Base-by-base conservation (phyloP, 2,113 vertebrate species). In the Nothocercus julius region DNA sequence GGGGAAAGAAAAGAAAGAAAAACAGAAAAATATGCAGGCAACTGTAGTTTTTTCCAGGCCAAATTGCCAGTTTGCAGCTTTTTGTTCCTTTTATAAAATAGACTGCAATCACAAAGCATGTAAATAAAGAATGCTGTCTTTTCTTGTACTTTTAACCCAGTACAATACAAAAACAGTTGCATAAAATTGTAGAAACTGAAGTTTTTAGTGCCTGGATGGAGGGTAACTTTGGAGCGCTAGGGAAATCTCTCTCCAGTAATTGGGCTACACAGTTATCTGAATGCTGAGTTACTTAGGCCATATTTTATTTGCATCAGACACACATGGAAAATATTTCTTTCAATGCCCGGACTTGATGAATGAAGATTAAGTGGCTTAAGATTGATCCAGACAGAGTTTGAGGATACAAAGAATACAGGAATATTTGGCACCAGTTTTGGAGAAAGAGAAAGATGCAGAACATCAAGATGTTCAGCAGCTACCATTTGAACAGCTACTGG, bases 81-180 rank as follows among this genome's bases (percentile, higher is more conserved):
- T 94, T 20, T 15, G 1, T 85, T 82, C 59, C 14, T 89, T 76
- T 76, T 38, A 20, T 42, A 12, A 85, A 45, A 7, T 7, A 53
- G 11, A 36, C 20, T 59, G 17, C 7, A 49, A 8, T 32, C 2
- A 0, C 59, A 74, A 28, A 85, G 13, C 20, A 66, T 22, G 13
- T 66, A 66, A 80, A 85, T 34, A 58, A 90, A 83, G 8, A 36
- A 47, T 34, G 18, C 70, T 82, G 10, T 15, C 28, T 68, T 59
- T 62, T 9, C n/a, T 76, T 25, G 61, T 38, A 17, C 5, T 72
- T 74, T 82, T 75, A 85, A 42, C 19, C 61, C 3, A 2, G 9
- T 40, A 54, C 10, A 64, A 51, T 51, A 32, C 3, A 75, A 72
- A 63, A 0, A 0, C 13, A 54, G 7, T 67, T 82, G 2, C 20